Conservation (phyloP, 2,113 vertebrate genomes). For the Platanista minor region DNA sequence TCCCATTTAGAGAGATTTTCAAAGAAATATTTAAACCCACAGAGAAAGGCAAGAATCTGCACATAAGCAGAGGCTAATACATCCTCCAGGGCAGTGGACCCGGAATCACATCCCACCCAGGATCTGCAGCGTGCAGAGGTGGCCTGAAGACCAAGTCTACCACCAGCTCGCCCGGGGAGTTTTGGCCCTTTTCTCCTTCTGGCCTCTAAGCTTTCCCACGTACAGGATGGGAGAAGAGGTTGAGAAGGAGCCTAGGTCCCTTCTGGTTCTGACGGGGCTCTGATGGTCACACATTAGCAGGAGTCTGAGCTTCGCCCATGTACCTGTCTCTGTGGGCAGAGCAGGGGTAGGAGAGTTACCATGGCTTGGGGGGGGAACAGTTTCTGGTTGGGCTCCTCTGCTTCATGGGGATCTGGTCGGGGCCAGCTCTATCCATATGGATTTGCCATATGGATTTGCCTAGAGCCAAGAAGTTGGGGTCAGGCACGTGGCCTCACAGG, state of each 20-base stretch:
- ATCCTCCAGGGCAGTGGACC: neutral
- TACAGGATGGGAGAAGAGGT: neutral
- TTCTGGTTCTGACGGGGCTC: neutral
- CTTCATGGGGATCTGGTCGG: neutral
- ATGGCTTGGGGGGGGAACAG: rapidly evolving
- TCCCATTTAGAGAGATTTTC: neutral
- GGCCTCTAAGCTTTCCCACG: neutral
- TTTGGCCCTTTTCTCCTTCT: neutral
- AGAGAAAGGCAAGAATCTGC: neutral
- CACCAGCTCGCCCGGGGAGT: too few species aligned
- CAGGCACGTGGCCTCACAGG: too few species aligned
- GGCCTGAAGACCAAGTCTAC: neutral
- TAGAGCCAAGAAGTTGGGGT: neutral
- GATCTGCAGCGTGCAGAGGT: neutral
- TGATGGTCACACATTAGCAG: neutral
- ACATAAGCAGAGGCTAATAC: neutral
- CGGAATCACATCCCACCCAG: neutral
- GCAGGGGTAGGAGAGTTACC: neutral
- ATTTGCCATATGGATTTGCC: neutral
- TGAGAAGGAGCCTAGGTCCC: neutral
- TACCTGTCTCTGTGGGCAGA: neutral
- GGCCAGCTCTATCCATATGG: neutral
- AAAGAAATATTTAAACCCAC: neutral
- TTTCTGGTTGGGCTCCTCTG: neutral
- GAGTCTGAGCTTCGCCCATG: neutral